phyloP scores from a whole-genome alignment of 2,113 vertebrate genomes.

The Dissostichus mawsoni region DNA sequence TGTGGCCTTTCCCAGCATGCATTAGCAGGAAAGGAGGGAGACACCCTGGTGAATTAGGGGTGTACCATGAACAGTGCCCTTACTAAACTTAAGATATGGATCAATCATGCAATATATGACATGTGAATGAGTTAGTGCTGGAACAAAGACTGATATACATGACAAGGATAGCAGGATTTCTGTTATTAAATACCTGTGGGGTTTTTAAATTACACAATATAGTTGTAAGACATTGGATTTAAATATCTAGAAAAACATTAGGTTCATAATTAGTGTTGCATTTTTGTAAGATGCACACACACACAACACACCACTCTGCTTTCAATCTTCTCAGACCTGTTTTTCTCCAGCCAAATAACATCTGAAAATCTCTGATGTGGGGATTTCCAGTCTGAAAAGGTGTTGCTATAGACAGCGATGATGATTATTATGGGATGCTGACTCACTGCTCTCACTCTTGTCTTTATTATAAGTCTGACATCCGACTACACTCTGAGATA shows the following conservation, averaged over 20 bases:
- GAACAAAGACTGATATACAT: not conserved
- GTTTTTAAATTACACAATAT: not conserved
- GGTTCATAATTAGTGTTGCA: no score
- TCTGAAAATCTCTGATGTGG: slow-evolving; percentile 27
- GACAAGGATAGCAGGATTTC: not conserved
- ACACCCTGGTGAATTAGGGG: no score
- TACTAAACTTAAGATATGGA: not conserved
- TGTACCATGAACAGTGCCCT: not conserved
- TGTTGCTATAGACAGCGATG: not conserved
- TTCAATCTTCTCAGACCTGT: not conserved
- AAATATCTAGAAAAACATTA: no score
- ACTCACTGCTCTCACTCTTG: not conserved
- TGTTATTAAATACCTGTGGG: not conserved
- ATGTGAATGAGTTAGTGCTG: not conserved
- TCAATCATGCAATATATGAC: not conserved
- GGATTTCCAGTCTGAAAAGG: slow-evolving; percentile 52
- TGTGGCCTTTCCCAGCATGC: not conserved
- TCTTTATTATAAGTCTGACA: slow-evolving; percentile 31
- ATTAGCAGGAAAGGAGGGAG: not conserved
- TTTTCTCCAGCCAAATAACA: slow-evolving; percentile 26
- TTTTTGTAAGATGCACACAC: no score
- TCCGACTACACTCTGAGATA: slow-evolving; percentile 7
- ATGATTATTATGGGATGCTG: slow-evolving; percentile 10
- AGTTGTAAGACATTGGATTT: no score
- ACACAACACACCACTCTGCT: not conserved